phyloP scores from a whole-genome alignment of 2,797 vertebrate species.

The Sciurus vulgaris region DNA sequence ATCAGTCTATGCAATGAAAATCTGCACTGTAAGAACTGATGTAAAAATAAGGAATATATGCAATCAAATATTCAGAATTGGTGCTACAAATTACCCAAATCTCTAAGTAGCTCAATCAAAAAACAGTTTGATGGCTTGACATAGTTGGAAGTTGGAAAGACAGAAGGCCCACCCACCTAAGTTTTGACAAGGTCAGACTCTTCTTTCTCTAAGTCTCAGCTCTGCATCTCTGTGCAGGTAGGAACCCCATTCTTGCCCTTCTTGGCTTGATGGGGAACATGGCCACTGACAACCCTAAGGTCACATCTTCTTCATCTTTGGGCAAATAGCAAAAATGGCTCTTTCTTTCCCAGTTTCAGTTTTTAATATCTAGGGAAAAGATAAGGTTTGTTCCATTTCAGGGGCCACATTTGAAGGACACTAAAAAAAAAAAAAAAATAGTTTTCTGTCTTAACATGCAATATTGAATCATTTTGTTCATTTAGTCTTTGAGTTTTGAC shows the following conservation, averaged over 20 bases:
- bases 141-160: background rate
- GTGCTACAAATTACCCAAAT: background rate
- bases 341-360: background rate
- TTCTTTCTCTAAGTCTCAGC: background rate
- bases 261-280: background rate
- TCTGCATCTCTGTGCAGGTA: background rate
- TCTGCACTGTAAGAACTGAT: constrained; percentile 1
- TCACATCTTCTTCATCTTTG: background rate
- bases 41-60: background rate
- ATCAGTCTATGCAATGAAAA: background rate
- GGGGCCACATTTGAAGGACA: background rate
- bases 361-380: background rate
- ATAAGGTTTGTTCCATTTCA: background rate
- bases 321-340: background rate
- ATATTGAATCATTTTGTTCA: background rate
- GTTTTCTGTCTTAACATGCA: background rate
- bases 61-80: background rate
- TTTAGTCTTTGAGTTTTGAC: constrained; percentile 13
- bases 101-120: background rate
- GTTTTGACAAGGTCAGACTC: background rate
- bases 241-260: background rate
- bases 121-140: background rate
- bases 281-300: background rate
- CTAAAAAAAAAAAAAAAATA: constrained; percentile 14
- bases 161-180: background rate